These are phyloP conservation scores for Oxyruncus cristatus DNA, from an alignment of 2,113 vertebrate species.

Conservation along the genomic window DNA sequence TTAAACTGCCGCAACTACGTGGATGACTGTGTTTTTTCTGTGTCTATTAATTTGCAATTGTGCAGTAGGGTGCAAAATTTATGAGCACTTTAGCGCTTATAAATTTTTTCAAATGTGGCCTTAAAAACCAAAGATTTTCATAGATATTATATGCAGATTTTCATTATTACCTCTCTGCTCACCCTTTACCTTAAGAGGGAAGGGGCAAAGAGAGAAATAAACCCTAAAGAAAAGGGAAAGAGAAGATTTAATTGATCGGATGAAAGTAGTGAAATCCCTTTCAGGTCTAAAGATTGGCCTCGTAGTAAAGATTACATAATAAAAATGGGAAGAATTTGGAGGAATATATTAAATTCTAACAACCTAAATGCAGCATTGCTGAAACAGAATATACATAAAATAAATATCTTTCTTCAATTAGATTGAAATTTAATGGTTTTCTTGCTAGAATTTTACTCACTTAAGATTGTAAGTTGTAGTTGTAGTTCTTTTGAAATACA, in stretches of 20 bases:
- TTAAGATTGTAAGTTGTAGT: background rate
- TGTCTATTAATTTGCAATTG: slow-evolving; percentile 55
- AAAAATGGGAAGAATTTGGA: background rate
- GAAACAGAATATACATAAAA: background rate
- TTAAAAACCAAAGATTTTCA: slow-evolving; percentile 61
- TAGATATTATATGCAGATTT: slow-evolving; percentile 22
- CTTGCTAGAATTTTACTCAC: background rate
- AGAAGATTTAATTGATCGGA: background rate
- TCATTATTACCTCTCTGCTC: slow-evolving; percentile 4
- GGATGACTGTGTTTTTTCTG: slow-evolving; percentile 15
- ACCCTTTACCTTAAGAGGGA: background rate
- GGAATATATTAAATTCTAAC: background rate
- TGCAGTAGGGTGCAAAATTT: slow-evolving; percentile 54
- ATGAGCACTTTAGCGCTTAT: slow-evolving; percentile 43
- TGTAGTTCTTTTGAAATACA: background rate
- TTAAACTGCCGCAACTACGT: background rate
- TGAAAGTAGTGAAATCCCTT: background rate
- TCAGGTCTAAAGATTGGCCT: background rate
- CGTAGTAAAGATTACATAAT: slow-evolving; percentile 1
- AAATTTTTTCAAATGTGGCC: slow-evolving; percentile 60
- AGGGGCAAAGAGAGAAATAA: background rate
- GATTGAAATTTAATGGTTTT: background rate
- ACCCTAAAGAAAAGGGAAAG: background rate
- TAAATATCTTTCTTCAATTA: background rate
- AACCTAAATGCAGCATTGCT: background rate